phyloP scores from a whole-genome alignment of 92 coral and sea anemone species.

The Zoanthus solanderi region DNA sequence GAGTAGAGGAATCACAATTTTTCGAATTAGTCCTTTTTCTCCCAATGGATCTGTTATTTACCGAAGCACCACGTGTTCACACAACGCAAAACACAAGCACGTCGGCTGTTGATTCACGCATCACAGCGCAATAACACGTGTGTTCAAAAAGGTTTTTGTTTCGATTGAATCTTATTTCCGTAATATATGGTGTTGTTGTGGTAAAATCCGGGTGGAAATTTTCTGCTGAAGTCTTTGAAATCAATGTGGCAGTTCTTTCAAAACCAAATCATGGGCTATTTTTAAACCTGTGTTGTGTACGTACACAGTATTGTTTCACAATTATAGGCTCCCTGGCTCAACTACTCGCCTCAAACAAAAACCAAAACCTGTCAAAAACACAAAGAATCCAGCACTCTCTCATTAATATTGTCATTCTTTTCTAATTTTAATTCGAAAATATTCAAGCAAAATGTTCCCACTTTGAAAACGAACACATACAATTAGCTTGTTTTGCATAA shows the following conservation, averaged over 20 bases:
- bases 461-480: conserved; percentile 21
- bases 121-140: conserved; percentile 34
- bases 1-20: neutral
- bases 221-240: neutral
- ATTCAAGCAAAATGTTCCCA: conserved; percentile 22
- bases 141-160: neutral
- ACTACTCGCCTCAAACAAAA: neutral
- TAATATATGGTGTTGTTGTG: neutral
- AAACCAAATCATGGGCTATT: neutral
- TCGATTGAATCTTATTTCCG: neutral
- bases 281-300: neutral
- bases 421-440: conserved; percentile 39
- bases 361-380: conserved; percentile 27
- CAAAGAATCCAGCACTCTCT: conserved; percentile 24
- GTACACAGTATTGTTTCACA: neutral
- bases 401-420: conserved; percentile 35
- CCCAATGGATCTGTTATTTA: neutral
- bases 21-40: neutral
- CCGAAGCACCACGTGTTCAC: conserved; percentile 27
- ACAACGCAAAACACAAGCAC: neutral
- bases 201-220: neutral
- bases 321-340: neutral
- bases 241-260: neutral
- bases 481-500: conserved; percentile 47
- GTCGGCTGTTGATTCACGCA: neutral